Evolutionary conservation across 2,797 vertebrate species (phyloP).

Genomic region (Cryptoblepharus egeriae): DNA sequence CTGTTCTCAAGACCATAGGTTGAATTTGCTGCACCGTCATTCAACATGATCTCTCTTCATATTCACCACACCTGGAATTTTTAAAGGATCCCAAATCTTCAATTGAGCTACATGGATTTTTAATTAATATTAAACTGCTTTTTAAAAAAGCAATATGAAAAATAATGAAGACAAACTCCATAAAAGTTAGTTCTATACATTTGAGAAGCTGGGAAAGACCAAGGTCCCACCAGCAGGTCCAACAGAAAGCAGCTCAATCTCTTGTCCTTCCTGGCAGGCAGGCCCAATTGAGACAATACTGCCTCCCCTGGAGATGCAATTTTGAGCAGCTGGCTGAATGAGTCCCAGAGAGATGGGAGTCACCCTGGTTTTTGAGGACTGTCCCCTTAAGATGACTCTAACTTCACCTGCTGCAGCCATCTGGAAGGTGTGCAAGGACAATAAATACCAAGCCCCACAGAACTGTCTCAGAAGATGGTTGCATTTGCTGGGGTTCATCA

Average conservation of each 20-base stretch:
- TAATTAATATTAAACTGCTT: slow-evolving; percentile 75
- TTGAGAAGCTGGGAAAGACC: slow-evolving; percentile 58
- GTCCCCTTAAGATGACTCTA: neutral
- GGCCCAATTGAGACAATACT: neutral
- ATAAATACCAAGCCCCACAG: neutral
- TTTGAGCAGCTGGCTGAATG: neutral
- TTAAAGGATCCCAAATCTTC: slow-evolving; percentile 65
- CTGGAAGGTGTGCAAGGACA: neutral
- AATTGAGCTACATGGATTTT: slow-evolving; percentile 74
- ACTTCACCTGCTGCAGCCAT: too few relatives aligned
- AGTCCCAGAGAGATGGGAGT: neutral
- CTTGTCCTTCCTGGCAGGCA: neutral
- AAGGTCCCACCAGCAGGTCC: neutral
- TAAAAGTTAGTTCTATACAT: slow-evolving; percentile 64
- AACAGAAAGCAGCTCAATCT: neutral
- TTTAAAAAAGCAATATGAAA: slow-evolving; percentile 63
- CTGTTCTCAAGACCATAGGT: too few relatives aligned
- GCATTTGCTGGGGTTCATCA: neutral
- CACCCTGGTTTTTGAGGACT: neutral
- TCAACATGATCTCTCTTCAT: too few relatives aligned
- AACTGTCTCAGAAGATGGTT: neutral
- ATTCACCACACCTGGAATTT: neutral
- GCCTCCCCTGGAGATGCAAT: neutral
- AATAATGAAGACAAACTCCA: slow-evolving; percentile 49
- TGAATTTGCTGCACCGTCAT: too few relatives aligned